These are phyloP conservation scores for Unio pictorum DNA, from an alignment of 2,888 invertebrate genomes.

Conservation along the genomic window DNA sequence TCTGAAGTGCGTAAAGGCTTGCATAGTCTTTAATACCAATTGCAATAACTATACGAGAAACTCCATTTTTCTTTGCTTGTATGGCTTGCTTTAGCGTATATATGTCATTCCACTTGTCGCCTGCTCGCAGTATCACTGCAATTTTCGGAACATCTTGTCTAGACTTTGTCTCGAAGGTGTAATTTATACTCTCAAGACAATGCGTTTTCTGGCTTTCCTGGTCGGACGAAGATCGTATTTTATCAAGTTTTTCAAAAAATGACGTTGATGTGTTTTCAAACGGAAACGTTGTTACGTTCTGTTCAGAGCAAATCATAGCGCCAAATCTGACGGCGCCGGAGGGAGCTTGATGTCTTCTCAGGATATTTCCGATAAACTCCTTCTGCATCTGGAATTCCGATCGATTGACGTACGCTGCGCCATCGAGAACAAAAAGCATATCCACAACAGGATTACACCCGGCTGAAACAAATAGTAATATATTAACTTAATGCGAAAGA, in stretches of 20 bases:
- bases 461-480: too few species aligned
- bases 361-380: conserved; percentile 6
- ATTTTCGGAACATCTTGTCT: conserved; percentile 14
- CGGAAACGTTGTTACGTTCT: conserved; percentile 4
- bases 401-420: conserved; percentile 11
- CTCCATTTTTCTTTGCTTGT: conserved; percentile 7
- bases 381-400: conserved; percentile 10
- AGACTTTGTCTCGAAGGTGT: conserved; percentile 16
- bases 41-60: conserved; percentile 13
- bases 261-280: conserved; percentile 5
- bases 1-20: conserved; percentile 15
- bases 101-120: conserved; percentile 15
- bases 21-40: conserved; percentile 15
- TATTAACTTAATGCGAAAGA: too few species aligned
- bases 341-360: conserved; percentile 13
- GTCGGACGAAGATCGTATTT: background rate
- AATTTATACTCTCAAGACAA: conserved; percentile 15
- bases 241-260: background rate
- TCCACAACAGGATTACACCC: conserved; percentile 20
- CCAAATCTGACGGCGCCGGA: conserved; percentile 15
- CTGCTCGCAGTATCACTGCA: conserved; percentile 10
- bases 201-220: background rate
- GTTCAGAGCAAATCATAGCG: conserved; percentile 7
- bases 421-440: conserved; percentile 19
- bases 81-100: conserved; percentile 9